These are phyloP conservation scores for Patella vulgata DNA, from an alignment of 1,140 invertebrate species.

Conservation along the genomic window DNA sequence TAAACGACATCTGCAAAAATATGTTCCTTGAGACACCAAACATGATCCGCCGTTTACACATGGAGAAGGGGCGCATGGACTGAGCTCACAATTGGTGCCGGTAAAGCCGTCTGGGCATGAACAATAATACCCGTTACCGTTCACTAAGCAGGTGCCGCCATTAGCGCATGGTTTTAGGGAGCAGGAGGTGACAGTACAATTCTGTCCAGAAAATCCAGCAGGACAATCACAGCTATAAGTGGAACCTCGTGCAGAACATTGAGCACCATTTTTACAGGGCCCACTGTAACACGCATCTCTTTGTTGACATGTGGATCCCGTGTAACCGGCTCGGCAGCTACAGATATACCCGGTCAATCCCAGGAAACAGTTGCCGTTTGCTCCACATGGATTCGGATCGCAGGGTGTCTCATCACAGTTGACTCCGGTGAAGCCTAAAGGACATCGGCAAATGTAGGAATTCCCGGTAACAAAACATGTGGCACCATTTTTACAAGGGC, in stretches of 20 bases:
- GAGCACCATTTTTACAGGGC: slow-evolving; percentile 87
- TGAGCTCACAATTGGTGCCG: slow-evolving; percentile 27
- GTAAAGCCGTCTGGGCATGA: slow-evolving; percentile 5
- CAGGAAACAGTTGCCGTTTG: background rate
- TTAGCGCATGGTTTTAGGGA: slow-evolving; percentile 8
- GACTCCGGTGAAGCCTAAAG: slow-evolving; percentile 39
- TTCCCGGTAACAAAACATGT: slow-evolving; percentile 50
- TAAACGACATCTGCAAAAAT: background rate
- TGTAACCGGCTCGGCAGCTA: no score
- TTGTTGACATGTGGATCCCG: background rate
- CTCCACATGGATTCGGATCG: background rate
- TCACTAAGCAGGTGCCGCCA: slow-evolving; percentile 4
- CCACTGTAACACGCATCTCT: slow-evolving; percentile 74
- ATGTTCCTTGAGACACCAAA: background rate
- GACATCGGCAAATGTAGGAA: slow-evolving; percentile 47
- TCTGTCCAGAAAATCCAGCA: slow-evolving; percentile 48
- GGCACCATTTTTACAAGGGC: slow-evolving; percentile 77
- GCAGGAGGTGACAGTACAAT: background rate
- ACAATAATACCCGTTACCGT: slow-evolving; percentile 4
- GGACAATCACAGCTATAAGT: slow-evolving; percentile 35
- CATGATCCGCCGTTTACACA: slow-evolving; percentile 12
- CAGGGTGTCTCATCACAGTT: slow-evolving; percentile 1
- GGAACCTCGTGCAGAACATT: slow-evolving; percentile 48
- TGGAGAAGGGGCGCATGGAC: slow-evolving; percentile 11
- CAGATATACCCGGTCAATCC: no score